phyloP scores from a whole-genome alignment of 2,113 vertebrate species.

The Antidorcas marsupialis region DNA sequence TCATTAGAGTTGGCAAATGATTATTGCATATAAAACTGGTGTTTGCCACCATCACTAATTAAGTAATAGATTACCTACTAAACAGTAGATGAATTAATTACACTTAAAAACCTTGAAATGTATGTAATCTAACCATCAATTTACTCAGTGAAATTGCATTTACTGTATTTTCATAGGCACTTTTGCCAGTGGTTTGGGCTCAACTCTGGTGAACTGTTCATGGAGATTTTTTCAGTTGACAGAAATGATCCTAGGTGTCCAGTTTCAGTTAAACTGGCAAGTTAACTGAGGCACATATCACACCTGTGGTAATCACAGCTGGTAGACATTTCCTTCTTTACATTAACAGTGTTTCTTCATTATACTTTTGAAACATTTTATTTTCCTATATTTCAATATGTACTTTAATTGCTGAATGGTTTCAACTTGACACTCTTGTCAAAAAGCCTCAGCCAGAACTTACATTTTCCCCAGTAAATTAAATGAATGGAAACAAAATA shows the following conservation, averaged over 20 bases:
- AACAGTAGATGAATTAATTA: not conserved
- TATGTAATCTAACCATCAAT: not conserved
- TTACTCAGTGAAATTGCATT: not conserved
- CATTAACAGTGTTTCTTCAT: not conserved
- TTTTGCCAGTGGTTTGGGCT: not conserved
- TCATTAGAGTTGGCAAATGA: not conserved
- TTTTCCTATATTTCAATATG: not conserved
- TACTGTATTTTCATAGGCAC: not conserved
- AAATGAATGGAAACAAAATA: not conserved
- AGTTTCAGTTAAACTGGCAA: not conserved
- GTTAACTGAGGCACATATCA: not conserved
- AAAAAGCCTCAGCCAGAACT: not conserved
- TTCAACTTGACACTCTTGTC: not conserved
- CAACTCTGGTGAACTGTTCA: not conserved
- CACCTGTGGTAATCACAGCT: not conserved
- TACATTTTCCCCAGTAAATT: not conserved
- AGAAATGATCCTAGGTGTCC: not conserved
- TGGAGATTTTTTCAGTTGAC: not conserved
- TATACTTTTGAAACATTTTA: not conserved
- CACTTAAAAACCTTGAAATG: not conserved
- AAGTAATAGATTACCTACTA: not conserved
- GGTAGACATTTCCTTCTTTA: not conserved
- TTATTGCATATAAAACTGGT: not conserved
- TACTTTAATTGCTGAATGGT: not conserved
- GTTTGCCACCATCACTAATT: not conserved